Evolutionary conservation across 2,113 vertebrate species (phyloP).

Genomic region (Verasper variegatus): DNA sequence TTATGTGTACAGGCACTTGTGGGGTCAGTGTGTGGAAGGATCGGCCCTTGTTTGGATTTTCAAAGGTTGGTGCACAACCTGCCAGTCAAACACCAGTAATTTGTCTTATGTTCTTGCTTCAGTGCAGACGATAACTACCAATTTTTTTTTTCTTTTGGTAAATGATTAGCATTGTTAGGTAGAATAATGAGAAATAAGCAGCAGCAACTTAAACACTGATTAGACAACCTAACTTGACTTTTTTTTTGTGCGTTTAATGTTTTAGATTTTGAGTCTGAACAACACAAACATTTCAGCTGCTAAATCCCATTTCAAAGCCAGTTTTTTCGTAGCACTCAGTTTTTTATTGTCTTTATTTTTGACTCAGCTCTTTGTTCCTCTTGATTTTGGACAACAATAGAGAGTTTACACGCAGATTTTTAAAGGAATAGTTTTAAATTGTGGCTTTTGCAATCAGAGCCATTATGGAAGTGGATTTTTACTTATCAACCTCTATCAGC

Average conservation of each 20-base stretch:
- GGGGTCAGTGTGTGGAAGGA: conserved; percentile 40
- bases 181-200: neutral
- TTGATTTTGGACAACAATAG: neutral
- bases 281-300: neutral
- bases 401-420: neutral
- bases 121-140: conserved; percentile 9
- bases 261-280: neutral
- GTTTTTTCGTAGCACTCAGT: neutral
- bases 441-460: neutral
- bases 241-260: neutral
- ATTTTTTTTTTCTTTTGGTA: conserved; percentile 7
- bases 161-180: neutral
- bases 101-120: conserved; percentile 16
- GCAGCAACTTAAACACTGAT: neutral
- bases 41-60: neutral
- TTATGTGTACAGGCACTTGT: neutral
- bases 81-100: conserved; percentile 21
- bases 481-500: neutral
- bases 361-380: neutral
- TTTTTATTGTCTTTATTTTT: neutral
- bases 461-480: neutral
- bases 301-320: neutral
- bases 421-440: neutral
- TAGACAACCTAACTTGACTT: neutral
- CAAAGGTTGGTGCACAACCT: conserved; percentile 8